Conservation (phyloP, 2,888 invertebrate genomes). For the Zhengitettix transpicula region DNA sequence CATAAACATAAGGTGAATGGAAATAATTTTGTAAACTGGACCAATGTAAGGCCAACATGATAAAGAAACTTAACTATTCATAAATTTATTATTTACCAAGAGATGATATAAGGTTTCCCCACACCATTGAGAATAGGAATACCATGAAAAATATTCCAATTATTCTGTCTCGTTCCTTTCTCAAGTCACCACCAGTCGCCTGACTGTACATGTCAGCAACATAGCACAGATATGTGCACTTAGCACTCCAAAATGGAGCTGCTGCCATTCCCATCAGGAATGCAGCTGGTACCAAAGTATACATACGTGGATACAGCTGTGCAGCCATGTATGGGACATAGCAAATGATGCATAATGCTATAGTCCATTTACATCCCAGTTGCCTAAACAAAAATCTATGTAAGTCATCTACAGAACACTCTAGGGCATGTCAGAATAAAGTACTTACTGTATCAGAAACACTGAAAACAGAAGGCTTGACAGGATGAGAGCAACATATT, state of each 20-base stretch:
- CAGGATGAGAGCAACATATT: neutral
- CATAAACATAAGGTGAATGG: too few species aligned
- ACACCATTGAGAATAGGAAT: slow-evolving; percentile 33
- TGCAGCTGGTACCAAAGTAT: slow-evolving; percentile 24
- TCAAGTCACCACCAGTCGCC: neutral
- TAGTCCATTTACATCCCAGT: slow-evolving; percentile 27
- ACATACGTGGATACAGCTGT: slow-evolving; percentile 32
- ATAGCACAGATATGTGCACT: slow-evolving; percentile 34
- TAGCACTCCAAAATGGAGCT: slow-evolving; percentile 37
- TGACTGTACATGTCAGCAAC: slow-evolving; percentile 1
- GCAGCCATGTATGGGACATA: slow-evolving; percentile 34
- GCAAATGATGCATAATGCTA: slow-evolving; percentile 29
- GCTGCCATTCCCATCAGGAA: slow-evolving; percentile 31
- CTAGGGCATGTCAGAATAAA: neutral
- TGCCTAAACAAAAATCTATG: neutral
- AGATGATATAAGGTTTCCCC: slow-evolving; percentile 32
- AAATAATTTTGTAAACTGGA: too few species aligned
- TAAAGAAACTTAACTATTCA: neutral
- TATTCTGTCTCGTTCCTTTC: neutral
- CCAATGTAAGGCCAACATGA: too few species aligned
- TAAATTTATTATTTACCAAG: slow-evolving; percentile 5
- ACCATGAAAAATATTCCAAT: slow-evolving; percentile 34
- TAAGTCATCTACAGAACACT: neutral
- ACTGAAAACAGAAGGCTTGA: neutral
- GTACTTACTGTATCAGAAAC: neutral